Conservation (phyloP, 2,113 vertebrate genomes). For the Microcebus murinus region DNA sequence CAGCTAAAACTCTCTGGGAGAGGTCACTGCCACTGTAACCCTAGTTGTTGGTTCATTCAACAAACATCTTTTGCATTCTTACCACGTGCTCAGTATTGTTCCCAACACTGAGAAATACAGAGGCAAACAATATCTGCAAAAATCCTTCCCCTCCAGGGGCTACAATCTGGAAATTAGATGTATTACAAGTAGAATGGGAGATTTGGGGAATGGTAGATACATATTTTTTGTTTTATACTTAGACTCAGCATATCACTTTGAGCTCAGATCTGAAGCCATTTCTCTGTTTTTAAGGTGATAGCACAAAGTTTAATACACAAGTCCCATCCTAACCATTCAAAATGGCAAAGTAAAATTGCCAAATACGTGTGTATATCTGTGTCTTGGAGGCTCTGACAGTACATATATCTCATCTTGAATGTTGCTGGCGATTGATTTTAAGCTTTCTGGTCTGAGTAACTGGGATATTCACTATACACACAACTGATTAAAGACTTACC, state of each 20-base stretch:
- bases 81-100: background rate
- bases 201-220: background rate
- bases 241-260: background rate
- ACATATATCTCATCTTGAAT: background rate
- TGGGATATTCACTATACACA: background rate
- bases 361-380: background rate
- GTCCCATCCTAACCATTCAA: background rate
- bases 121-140: background rate
- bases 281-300: background rate
- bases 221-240: background rate
- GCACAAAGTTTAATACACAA: background rate
- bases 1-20: background rate
- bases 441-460: background rate
- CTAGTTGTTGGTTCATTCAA: background rate
- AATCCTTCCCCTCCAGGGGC: fast-evolving
- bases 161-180: background rate
- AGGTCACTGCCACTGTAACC: background rate
- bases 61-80: background rate
- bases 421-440: background rate
- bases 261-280: background rate
- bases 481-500: background rate
- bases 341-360: background rate
- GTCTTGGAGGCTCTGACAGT: background rate
- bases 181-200: background rate
- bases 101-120: background rate